A percentile compares a stretch with the other conserved stretches of the same genome.
phyloP scores from a whole-genome alignment of 2,113 vertebrate genomes.

The Psophia crepitans region DNA sequence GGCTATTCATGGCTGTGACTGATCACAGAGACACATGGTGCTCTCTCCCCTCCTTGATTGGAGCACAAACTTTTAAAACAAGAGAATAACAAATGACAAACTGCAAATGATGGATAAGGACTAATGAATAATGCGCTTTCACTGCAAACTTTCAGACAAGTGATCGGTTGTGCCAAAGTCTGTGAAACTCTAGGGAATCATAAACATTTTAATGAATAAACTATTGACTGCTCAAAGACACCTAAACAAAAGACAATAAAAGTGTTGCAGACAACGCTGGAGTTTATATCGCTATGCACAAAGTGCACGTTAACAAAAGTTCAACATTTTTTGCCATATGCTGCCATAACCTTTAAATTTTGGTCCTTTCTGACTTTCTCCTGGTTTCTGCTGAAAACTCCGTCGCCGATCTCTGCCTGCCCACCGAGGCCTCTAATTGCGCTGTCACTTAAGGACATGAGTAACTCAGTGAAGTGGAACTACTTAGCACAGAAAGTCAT shows the following conservation, averaged over 20 bases:
- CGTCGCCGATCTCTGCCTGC: background rate
- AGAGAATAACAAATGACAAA: constrained; percentile 68
- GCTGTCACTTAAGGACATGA: constrained; percentile 1
- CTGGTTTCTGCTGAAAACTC: background rate
- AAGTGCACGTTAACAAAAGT: constrained; percentile 4
- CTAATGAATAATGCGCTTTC: constrained; percentile 60
- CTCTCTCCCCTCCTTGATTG: constrained; percentile 58
- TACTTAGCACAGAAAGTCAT: constrained; percentile 26
- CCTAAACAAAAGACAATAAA: constrained; percentile 28
- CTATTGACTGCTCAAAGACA: constrained; percentile 50
- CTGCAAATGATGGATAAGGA: constrained; percentile 63
- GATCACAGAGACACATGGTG: constrained; percentile 64
- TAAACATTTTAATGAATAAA: constrained; percentile 67
- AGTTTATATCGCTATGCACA: constrained; percentile 10
- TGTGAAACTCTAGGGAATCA: constrained; percentile 47
- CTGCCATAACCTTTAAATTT: constrained; percentile 9
- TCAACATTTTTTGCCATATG: constrained; percentile 29
- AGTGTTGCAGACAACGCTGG: background rate
- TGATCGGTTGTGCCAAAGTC: constrained; percentile 41
- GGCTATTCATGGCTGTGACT: constrained; percentile 66
- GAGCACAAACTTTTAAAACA: constrained; percentile 65
- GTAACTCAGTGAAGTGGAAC: constrained; percentile 25
- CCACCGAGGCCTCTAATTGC: background rate
- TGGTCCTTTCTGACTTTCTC: background rate
- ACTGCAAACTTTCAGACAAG: constrained; percentile 44